Percentiles rank a stretch among this genome's conserved stretches.
Conservation (phyloP, 2,888 invertebrate genomes). For the Cerastis rubricosa region DNA sequence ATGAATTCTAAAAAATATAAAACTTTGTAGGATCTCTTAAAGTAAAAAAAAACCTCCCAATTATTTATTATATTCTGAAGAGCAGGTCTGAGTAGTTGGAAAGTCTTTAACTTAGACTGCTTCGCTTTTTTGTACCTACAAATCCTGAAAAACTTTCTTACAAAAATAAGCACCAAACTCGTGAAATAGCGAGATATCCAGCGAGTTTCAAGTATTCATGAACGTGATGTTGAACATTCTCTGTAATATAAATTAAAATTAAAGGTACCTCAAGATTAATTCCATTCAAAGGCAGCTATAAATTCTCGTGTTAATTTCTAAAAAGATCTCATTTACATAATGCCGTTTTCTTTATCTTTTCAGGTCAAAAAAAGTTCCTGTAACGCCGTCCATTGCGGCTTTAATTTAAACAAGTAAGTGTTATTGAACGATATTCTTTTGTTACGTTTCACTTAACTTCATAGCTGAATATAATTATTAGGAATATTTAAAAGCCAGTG, state of each 20-base stretch:
- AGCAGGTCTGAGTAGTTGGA: conserved; percentile 21
- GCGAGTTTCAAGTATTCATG: conserved; percentile 57
- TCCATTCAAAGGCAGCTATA: conserved; percentile 68
- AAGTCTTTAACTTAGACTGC: conserved; percentile 12
- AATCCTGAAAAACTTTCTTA: conserved; percentile 27
- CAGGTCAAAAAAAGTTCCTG: conserved; percentile 88
- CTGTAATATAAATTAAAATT: conserved; percentile 59
- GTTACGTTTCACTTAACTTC: conserved; percentile 19
- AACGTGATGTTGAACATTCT: conserved; percentile 51
- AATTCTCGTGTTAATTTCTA: conserved; percentile 68
- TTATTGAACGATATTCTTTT: conserved; percentile 46
- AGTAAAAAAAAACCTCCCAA: background rate
- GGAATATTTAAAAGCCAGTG: conserved; percentile 17
- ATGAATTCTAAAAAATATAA: conserved; percentile 14
- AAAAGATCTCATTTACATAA: conserved; percentile 68
- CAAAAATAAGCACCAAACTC: conserved; percentile 29
- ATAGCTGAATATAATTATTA: conserved; percentile 19
- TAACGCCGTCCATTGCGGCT: conserved; percentile 84
- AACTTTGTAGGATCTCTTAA: background rate
- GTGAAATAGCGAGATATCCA: conserved; percentile 26
- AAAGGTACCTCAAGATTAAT: conserved; percentile 66
- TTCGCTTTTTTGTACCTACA: conserved; percentile 26
- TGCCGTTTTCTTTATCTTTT: conserved; percentile 74
- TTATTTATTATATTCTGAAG: conserved; percentile 32
- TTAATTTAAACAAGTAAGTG: conserved; percentile 84